phyloP scores from a whole-genome alignment of 2,888 invertebrate genomes.

The Lapara coniferarum region DNA sequence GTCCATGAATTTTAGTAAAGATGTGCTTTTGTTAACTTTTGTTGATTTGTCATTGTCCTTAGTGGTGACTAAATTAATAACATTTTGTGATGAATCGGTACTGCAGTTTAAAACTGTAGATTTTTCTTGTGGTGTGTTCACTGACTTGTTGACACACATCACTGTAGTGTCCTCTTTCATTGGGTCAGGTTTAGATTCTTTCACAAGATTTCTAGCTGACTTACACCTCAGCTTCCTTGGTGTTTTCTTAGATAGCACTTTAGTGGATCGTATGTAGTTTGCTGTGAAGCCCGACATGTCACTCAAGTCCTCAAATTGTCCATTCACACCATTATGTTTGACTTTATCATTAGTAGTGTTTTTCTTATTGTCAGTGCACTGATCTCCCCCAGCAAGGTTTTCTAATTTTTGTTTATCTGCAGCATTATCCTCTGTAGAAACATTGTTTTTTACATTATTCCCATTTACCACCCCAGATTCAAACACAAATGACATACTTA shows the following conservation, averaged over 20 bases:
- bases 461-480: conserved; percentile 51
- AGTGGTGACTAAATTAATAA: conserved; percentile 63
- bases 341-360: conserved; percentile 40
- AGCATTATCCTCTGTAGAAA: conserved; percentile 36
- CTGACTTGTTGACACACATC: conserved; percentile 64
- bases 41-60: conserved; percentile 51
- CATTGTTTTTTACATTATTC: conserved; percentile 41
- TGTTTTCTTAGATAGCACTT: conserved; percentile 64
- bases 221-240: conserved; percentile 63
- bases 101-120: conserved; percentile 58
- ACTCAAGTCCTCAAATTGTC: conserved; percentile 73
- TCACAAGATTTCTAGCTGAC: conserved; percentile 56
- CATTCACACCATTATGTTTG: conserved; percentile 51
- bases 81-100: conserved; percentile 70
- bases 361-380: conserved; percentile 43
- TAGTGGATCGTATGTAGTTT: conserved; percentile 78
- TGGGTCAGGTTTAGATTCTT: conserved; percentile 50
- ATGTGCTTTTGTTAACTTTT: conserved; percentile 61
- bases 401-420: conserved; percentile 40
- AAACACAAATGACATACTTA: conserved; percentile 63
- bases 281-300: conserved; percentile 79
- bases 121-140: conserved; percentile 54
- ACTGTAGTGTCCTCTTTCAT: conserved; percentile 53
- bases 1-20: conserved; percentile 66
- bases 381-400: conserved; percentile 45